Evolutionary conservation across 2,113 vertebrate species (phyloP), one percentile per base, ranked within the genome.

Genomic region (Trinectes maculatus): DNA sequence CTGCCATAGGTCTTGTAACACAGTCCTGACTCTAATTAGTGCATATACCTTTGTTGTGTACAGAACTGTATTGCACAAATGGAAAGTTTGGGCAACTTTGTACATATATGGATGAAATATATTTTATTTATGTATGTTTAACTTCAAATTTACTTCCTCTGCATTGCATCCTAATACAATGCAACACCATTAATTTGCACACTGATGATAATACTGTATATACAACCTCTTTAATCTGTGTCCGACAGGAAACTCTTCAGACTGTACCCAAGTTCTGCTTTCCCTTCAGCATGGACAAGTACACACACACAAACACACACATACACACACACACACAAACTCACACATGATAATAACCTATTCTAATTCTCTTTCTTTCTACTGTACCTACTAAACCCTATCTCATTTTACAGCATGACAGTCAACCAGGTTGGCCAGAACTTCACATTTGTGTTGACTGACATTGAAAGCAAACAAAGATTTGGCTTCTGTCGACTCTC

Each of bases 401-500:
- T 54, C 7, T 83, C 37, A 39, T 24, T 72, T 88, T 69, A 10
- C 93, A 99, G 98, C 87, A 92, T 94, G 82, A 87, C 94, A 40
- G 92, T 95, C 47, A 94, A 92, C 85, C 96, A 97, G 81, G 94
- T 97, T 22, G 96, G 96, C 48, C 96, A 99, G 91, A 97, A 99
- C 91, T 99, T 99, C 83, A 99, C 98, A 0, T 99, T 99, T 82
- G 98, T 99, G 75, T 92, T 99, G 89, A 99, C 97, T 66, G 98
- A 99, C 93, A 96, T 98, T 86, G 95, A 99, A 89, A 98, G 98
- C 92, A 98, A 98, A 82, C 98, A 99, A 92, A 94, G 96, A 70
- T 99, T 99, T 62, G 98, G 98, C 5, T 99, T 99, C 90, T 99
- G 98, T 66, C 96, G 96, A 54, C 94, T 98, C 80, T 98, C 98